phyloP scores from a whole-genome alignment of 2,797 vertebrate genomes.

The Spheniscus humboldti region DNA sequence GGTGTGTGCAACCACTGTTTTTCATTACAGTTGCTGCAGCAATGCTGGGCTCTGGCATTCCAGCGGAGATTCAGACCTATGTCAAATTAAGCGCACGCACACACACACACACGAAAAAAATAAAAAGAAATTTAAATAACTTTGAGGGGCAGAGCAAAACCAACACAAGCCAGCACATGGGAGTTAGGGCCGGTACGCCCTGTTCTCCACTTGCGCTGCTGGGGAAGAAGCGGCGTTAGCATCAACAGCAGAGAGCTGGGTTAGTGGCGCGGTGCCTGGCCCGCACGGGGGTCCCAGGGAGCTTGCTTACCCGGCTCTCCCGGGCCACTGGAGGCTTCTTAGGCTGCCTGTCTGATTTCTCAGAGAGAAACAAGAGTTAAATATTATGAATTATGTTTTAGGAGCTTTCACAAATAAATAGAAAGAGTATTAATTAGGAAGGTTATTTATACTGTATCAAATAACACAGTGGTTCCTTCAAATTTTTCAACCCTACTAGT shows the following conservation, averaged over 20 bases:
- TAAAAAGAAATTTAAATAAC: conserved; percentile 6
- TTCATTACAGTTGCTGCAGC: conserved; percentile 18
- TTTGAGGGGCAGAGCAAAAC: conserved; percentile 26
- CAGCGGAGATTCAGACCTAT: neutral
- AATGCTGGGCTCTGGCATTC: conserved; percentile 17
- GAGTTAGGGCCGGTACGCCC: neutral
- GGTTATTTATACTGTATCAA: neutral
- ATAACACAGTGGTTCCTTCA: neutral
- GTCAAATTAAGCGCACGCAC: conserved; percentile 48
- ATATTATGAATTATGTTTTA: neutral
- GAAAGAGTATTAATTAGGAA: neutral
- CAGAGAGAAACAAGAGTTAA: neutral
- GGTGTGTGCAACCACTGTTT: neutral
- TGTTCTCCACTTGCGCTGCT: neutral
- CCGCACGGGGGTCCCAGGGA: rapidly evolving
- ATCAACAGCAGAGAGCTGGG: neutral
- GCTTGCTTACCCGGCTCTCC: neutral
- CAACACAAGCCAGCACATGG: neutral
- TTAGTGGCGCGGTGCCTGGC: rapidly evolving
- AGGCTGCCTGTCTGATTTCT: neutral
- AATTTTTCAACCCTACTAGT: neutral
- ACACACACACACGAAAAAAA: rapidly evolving
- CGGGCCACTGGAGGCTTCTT: rapidly evolving
- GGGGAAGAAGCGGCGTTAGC: neutral
- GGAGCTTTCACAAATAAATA: neutral